Percentiles rank a stretch among this genome's conserved stretches.
Conservation (phyloP, 2,888 invertebrate species). For the Barypeithes pellucidus region DNA sequence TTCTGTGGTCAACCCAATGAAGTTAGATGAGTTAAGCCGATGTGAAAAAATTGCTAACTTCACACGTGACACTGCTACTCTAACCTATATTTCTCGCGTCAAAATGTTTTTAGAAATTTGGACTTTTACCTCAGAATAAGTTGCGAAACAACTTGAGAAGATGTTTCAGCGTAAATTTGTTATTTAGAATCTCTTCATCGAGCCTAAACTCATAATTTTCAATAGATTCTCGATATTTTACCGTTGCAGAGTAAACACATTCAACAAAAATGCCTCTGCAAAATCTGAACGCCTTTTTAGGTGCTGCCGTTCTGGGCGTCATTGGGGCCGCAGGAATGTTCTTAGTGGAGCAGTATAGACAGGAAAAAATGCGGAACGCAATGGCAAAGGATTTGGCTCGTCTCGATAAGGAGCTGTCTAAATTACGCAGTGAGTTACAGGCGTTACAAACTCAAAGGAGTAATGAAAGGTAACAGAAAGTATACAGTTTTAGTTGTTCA, state of each 20-base stretch:
- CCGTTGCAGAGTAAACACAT: background rate
- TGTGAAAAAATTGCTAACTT: background rate
- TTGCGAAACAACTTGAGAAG: constrained; percentile 1
- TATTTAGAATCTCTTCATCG: background rate
- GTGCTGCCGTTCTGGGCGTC: constrained; percentile 67
- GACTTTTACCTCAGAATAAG: background rate
- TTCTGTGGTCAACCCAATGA: background rate
- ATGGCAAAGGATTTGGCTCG: constrained; percentile 67
- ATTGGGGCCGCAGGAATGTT: constrained; percentile 68
- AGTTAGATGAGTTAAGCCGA: background rate
- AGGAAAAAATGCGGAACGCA: constrained; percentile 64
- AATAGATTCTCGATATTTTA: background rate
- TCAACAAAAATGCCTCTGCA: constrained; percentile 58
- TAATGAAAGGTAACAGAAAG: constrained; percentile 54
- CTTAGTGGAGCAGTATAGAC: constrained; percentile 66
- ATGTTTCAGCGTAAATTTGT: constrained; percentile 3
- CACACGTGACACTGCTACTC: background rate
- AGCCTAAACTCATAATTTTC: background rate
- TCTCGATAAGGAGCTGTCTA: constrained; percentile 64
- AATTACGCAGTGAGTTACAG: constrained; percentile 64
- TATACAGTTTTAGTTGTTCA: too few species aligned
- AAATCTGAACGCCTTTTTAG: constrained; percentile 61
- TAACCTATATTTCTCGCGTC: constrained; percentile 13
- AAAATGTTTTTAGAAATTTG: background rate
- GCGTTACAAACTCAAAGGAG: constrained; percentile 58